A percentile compares a stretch with the other conserved stretches of the same genome.
These are phyloP conservation scores for Notamacropus eugenii DNA, from an alignment of 2,797 vertebrate species.

Conservation along the genomic window DNA sequence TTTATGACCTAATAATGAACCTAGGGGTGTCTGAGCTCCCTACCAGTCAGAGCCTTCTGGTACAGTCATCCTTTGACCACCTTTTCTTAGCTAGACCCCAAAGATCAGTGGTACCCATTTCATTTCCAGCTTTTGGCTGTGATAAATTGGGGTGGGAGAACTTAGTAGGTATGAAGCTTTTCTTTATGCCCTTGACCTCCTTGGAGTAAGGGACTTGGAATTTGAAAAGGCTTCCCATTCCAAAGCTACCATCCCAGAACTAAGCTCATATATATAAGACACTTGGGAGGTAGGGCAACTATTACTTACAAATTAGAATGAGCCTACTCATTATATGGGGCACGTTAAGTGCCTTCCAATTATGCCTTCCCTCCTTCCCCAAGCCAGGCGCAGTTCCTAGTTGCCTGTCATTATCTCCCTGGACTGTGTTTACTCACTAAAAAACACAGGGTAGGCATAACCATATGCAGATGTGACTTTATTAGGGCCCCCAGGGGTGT, in stretches of 20 bases:
- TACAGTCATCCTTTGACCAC: neutral
- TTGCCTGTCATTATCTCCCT: conserved; percentile 44
- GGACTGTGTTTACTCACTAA: conserved; percentile 48
- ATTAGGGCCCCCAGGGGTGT: conserved; percentile 57
- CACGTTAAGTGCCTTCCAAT: conserved; percentile 59
- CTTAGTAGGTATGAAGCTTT: neutral
- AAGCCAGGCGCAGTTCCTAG: conserved; percentile 51
- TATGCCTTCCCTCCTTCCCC: conserved; percentile 28
- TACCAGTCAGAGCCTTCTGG: neutral
- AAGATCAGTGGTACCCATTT: neutral
- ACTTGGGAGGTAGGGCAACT: conserved; percentile 41
- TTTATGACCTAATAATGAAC: neutral
- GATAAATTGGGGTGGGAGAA: neutral
- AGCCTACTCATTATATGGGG: conserved; percentile 6
- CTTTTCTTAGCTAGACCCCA: neutral
- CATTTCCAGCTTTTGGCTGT: neutral
- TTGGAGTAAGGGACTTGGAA: neutral
- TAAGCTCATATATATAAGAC: neutral
- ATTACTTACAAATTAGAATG: conserved; percentile 59
- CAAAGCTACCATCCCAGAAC: neutral
- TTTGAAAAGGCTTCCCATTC: neutral
- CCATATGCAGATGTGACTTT: conserved; percentile 69
- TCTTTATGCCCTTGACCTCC: neutral
- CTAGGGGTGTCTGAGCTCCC: neutral
- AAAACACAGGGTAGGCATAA: conserved; percentile 50